Percentiles rank a stretch among this genome's conserved stretches.
phyloP scores from a whole-genome alignment of 1,140 invertebrate genomes.

The Centruroides sculpturatus region DNA sequence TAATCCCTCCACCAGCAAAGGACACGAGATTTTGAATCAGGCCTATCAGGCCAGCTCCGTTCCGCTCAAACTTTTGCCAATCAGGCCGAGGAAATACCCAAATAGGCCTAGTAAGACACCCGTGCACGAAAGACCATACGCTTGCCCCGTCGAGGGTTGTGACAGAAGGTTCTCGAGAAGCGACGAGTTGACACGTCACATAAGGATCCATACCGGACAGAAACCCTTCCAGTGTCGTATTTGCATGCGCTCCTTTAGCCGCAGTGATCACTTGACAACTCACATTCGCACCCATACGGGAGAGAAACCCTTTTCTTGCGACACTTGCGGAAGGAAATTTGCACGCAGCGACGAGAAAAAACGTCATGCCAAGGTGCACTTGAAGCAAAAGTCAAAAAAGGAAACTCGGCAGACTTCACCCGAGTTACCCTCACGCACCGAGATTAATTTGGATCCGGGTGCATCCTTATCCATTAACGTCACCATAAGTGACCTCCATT shows the following conservation, averaged over 20 bases:
- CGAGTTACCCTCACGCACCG: no score
- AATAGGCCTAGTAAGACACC: slow-evolving; percentile 95
- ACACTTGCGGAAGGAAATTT: slow-evolving; percentile 94
- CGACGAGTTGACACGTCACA: slow-evolving; percentile 95
- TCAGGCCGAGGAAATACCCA: slow-evolving; percentile 90
- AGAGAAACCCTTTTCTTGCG: slow-evolving; percentile 96
- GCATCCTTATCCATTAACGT: no score
- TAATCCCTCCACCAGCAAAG: slow-evolving; percentile 85
- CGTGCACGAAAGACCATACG: slow-evolving; percentile 93
- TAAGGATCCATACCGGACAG: slow-evolving; percentile 97
- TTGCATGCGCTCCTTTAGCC: slow-evolving; percentile 94
- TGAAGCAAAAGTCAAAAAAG: slow-evolving; percentile 52
- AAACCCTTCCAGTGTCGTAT: slow-evolving; percentile 99
- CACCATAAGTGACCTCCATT: no score
- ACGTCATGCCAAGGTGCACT: slow-evolving; percentile 92
- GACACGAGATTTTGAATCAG: slow-evolving; percentile 84
- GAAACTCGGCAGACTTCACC: not conserved
- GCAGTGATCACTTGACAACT: slow-evolving; percentile 90
- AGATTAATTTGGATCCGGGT: no score
- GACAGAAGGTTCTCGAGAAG: slow-evolving; percentile 94
- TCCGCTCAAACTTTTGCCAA: slow-evolving; percentile 71
- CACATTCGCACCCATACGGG: slow-evolving; percentile 92
- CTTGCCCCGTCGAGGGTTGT: slow-evolving; percentile 93
- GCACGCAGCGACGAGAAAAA: slow-evolving; percentile 98
- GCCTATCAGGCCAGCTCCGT: slow-evolving; percentile 37